Percentiles rank a stretch among this genome's conserved stretches.
These are phyloP conservation scores for Philaethria dido DNA, from an alignment of 2,888 invertebrate genomes.

Conservation along the genomic window DNA sequence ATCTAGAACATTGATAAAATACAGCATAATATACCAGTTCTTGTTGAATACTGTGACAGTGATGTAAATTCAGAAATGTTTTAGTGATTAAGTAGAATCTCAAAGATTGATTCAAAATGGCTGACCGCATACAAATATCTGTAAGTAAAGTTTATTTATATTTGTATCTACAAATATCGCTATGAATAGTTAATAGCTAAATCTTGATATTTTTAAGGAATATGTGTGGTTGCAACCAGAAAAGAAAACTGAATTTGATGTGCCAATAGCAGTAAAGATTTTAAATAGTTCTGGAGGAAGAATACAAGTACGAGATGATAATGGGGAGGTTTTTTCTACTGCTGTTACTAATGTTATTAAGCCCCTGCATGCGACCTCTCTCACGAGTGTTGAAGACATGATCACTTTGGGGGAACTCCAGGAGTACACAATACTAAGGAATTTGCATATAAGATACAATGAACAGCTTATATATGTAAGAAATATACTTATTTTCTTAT, in stretches of 20 bases:
- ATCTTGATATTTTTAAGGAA: conserved; percentile 76
- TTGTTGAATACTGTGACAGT: conserved; percentile 53
- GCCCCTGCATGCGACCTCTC: conserved; percentile 90
- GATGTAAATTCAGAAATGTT: conserved; percentile 52
- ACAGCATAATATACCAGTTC: conserved; percentile 59
- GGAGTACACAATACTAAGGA: conserved; percentile 96
- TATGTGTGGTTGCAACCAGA: conserved; percentile 94
- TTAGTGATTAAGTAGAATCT: conserved; percentile 61
- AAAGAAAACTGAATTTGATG: conserved; percentile 89
- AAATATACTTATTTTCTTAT: conserved; percentile 43
- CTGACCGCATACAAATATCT: conserved; percentile 63
- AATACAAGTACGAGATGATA: conserved; percentile 92
- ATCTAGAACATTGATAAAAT: conserved; percentile 65
- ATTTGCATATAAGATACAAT: conserved; percentile 94
- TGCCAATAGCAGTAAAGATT: conserved; percentile 93
- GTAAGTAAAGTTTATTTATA: conserved; percentile 57
- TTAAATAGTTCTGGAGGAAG: conserved; percentile 89
- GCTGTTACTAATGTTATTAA: conserved; percentile 85
- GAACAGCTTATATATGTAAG: conserved; percentile 96
- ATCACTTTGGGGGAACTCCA: conserved; percentile 97
- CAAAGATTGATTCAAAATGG: conserved; percentile 60
- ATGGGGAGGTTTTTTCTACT: conserved; percentile 88
- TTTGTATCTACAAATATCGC: neutral
- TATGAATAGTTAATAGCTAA: neutral
- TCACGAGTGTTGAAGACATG: conserved; percentile 96